Conservation (phyloP, 35 echinoderm and acorn worm genomes). For the Nesometra sesokonis region DNA sequence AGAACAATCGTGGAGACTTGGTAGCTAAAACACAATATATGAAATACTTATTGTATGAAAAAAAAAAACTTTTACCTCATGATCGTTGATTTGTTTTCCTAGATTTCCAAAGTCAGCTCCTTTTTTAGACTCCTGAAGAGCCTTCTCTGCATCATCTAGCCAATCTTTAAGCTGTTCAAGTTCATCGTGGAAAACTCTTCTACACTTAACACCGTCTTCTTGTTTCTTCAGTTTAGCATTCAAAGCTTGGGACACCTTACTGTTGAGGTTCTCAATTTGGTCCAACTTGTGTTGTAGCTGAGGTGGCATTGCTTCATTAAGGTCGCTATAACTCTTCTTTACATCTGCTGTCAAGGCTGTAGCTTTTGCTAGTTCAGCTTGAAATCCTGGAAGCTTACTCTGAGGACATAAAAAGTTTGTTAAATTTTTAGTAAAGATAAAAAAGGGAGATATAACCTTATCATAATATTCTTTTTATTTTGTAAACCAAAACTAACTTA, state of each 20-base stretch:
- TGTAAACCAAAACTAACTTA: too few species aligned
- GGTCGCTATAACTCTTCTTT: constrained; percentile 67
- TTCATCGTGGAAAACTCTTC: constrained; percentile 36
- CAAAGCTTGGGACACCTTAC: constrained; percentile 35
- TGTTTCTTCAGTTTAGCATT: constrained; percentile 36
- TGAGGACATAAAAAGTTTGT: too few species aligned
- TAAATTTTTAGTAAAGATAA: not conserved
- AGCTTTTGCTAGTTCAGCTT: constrained; percentile 51
- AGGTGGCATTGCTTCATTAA: constrained; percentile 57
- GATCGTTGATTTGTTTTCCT: constrained; percentile 34
- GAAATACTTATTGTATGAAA: too few species aligned
- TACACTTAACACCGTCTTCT: constrained; percentile 41
- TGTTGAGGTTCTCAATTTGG: constrained; percentile 53
- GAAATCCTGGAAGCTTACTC: constrained; percentile 31
- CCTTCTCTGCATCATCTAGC: constrained; percentile 49
- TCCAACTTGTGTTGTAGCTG: constrained; percentile 51
- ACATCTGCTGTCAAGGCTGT: constrained; percentile 54
- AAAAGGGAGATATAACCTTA: not conserved
- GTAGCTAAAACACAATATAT: too few species aligned
- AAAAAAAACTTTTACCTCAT: too few species aligned
- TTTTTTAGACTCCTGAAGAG: constrained; percentile 20
- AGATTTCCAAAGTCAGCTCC: constrained; percentile 69
- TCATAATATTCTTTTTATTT: not conserved
- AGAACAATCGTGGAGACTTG: too few species aligned
- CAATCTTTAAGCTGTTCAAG: constrained; percentile 51